Conservation (phyloP, 2,888 invertebrate genomes). For the Cheilosia vernalis region DNA sequence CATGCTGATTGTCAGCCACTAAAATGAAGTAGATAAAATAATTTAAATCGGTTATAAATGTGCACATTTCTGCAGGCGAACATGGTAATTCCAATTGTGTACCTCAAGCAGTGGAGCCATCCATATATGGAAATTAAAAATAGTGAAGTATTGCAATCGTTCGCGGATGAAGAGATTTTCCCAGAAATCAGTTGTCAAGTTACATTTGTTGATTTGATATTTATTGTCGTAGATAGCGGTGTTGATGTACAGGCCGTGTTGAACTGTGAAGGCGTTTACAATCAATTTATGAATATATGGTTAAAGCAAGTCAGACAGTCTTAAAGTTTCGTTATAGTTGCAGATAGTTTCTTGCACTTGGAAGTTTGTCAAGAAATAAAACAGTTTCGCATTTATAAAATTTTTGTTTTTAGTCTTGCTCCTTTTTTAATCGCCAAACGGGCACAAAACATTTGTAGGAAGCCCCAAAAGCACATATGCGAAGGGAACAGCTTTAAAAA, state of each 20-base stretch:
- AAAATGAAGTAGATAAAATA: neutral
- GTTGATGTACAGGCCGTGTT: slow-evolving; percentile 60
- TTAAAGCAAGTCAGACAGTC: no score
- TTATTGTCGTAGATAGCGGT: slow-evolving; percentile 79
- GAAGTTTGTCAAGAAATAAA: no score
- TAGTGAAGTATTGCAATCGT: slow-evolving; percentile 78
- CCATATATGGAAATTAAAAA: slow-evolving; percentile 78
- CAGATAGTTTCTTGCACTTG: no score
- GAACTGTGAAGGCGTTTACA: slow-evolving; percentile 39
- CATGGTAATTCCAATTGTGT: neutral
- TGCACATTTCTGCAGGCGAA: neutral
- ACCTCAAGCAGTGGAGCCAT: slow-evolving; percentile 79
- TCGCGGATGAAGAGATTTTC: slow-evolving; percentile 80
- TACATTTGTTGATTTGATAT: slow-evolving; percentile 79
- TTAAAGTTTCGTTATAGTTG: no score
- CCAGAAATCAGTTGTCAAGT: slow-evolving; percentile 80
- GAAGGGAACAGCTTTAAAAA: no score
- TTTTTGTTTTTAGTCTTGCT: no score
- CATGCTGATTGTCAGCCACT: slow-evolving; percentile 83
- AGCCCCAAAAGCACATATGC: no score
- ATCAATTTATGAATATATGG: no score
- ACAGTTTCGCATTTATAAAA: no score
- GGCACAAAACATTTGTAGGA: no score
- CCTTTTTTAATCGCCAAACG: no score
- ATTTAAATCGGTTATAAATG: neutral